phyloP scores from a whole-genome alignment of 2,113 vertebrate species.

The Hymenochirus boettgeri region DNA sequence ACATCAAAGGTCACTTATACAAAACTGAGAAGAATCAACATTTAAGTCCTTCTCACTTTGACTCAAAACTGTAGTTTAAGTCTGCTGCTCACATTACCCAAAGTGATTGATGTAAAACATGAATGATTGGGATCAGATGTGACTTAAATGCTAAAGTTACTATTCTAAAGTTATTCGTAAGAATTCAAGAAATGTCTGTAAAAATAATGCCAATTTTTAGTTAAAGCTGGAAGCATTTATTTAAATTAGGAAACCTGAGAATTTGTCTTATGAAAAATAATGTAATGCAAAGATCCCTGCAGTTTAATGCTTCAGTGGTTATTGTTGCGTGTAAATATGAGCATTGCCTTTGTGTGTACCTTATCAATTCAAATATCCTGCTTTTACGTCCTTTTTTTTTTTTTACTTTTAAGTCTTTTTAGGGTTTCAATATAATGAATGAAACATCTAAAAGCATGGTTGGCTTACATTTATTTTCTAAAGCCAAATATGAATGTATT shows the following conservation, averaged over 20 bases:
- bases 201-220: neutral
- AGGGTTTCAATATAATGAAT: neutral
- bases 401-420: neutral
- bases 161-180: conserved; percentile 19
- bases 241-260: neutral
- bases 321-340: neutral
- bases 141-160: conserved; percentile 26
- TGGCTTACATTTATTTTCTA: neutral
- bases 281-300: neutral
- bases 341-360: neutral
- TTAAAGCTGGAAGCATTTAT: conserved; percentile 28
- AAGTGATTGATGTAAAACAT: conserved; percentile 36
- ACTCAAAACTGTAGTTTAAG: neutral
- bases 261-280: conserved; percentile 6
- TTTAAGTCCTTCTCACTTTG: conserved; percentile 22
- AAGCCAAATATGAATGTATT: too few species aligned
- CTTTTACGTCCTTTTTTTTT: neutral
- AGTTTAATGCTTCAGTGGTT: neutral
- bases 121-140: conserved; percentile 41
- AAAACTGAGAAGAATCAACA: conserved; percentile 18
- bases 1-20: conserved; percentile 37
- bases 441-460: neutral
- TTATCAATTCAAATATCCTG: neutral
- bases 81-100: conserved; percentile 19
- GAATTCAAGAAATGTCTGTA: conserved; percentile 28